Percentiles rank a stretch among this genome's conserved stretches.
Conservation (phyloP, 2,888 invertebrate species). For the Mycalesis mineus region DNA sequence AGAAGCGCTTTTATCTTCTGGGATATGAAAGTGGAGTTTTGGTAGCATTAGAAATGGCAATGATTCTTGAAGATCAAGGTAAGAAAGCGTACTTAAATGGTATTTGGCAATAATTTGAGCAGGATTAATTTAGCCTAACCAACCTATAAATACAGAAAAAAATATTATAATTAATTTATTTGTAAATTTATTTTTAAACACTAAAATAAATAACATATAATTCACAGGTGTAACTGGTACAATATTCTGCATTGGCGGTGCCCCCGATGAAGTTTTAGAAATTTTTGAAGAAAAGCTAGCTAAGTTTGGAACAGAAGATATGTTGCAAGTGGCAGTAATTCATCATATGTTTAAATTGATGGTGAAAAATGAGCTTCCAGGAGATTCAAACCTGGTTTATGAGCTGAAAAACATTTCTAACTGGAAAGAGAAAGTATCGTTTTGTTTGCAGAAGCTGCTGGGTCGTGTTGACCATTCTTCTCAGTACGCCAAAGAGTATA, state of each 20-base stretch:
- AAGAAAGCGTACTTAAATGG: background rate
- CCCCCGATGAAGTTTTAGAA: conserved; percentile 39
- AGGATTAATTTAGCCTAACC: no score
- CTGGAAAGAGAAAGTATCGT: conserved; percentile 43
- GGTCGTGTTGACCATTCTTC: conserved; percentile 39
- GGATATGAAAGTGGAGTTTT: conserved; percentile 43
- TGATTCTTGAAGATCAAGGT: conserved; percentile 42
- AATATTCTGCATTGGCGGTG: conserved; percentile 49
- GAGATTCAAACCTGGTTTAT: conserved; percentile 24
- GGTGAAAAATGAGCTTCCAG: conserved; percentile 16
- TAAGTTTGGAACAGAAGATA: conserved; percentile 30
- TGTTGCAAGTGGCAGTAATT: conserved; percentile 36
- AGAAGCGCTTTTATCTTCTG: conserved; percentile 37
- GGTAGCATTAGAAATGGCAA: conserved; percentile 41
- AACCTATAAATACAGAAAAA: no score
- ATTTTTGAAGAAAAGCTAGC: conserved; percentile 33
- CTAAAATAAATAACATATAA: no score
- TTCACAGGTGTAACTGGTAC: conserved; percentile 46
- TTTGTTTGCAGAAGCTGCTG: conserved; percentile 38
- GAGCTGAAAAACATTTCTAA: conserved; percentile 13
- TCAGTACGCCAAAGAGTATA: conserved; percentile 43
- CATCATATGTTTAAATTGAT: conserved; percentile 39
- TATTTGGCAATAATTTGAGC: no score
- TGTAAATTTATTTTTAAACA: no score
- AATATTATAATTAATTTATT: no score